Base-by-base conservation (phyloP, 2,797 vertebrate species). In the Glyptemys insculpta region DNA sequence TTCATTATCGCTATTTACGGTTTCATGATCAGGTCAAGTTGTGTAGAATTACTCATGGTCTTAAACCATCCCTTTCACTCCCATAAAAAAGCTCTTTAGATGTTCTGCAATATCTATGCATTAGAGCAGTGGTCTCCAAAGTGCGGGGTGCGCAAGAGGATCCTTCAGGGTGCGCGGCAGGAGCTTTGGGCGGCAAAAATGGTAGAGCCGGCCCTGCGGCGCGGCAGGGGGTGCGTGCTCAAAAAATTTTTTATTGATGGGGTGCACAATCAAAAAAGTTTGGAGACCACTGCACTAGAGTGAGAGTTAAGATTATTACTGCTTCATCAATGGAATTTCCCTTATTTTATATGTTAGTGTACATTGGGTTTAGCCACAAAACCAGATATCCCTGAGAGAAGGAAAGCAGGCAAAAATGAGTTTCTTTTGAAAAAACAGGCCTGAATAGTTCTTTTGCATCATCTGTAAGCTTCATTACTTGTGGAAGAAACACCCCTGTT, bases 401-500 rank as follows among this genome's bases (percentile, higher is more conserved):
- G 25, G 25, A 76, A 76, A 76, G 41, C 41, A 76, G 72, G 25
- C 6, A 47, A 44, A 74, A 47, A 76, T 47, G 11, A 9, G 18
- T 6, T 54, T 8, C 50, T 49, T n/a, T 86, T 47, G 18, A 49
- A 5, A 27, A 57, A 41, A 44, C 49, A 21, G 52, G 44, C 34
- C 83, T 87, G 12, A 54, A 31, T 27, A 44, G 10, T 27, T 85
- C 49, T 88, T 49, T 12, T 0, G 0, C 12, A 93, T 85, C 56
- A 16, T 27, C 65, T 62, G 27, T 72, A 94, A 81, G 41, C 12
- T 82, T 83, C 1, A 0, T 37, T 62, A 93, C 23, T 23, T 29
- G 93, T 21, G 87, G 88, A 15, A 11, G 93, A 95, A 91, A 83
- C 21, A 91, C 72, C 76, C 37, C 81, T 92, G 81, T 14, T 29